Base-by-base conservation (phyloP, 2,797 vertebrate genomes). In the Anas capensis region DNA sequence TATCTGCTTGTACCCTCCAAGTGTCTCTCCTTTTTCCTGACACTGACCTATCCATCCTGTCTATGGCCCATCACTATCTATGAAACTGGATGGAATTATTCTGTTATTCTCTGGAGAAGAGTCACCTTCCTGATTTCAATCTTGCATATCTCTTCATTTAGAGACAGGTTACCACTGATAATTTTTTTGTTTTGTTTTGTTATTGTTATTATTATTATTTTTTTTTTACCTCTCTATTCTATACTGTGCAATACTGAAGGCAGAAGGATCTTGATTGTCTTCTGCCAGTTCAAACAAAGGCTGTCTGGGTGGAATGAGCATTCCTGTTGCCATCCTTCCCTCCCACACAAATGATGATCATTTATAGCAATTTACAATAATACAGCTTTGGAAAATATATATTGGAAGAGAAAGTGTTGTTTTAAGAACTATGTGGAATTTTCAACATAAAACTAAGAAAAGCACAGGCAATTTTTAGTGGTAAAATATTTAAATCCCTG, bases 371-470 rank as follows among this genome's bases (percentile, higher is more conserved):
- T 93, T 92, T 92, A 91, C 66, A 91, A 84, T 83, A 91, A 84
- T 48, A 90, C 51, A 83, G 36, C 91, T 90, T 95, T 92, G 95
- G 89, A 97, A 97, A 97, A 97, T 89, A 89, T 81, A 92, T 95
- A 40, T 56, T 96, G 95, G 92, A 96, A 38, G 10, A 24, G 31
- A 93, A 95, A 94, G 26, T 96, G 80, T 91, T 96, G 53, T 93
- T 97, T 94, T 96, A 96, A 95, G 95, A 92, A n/a, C 62, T 36
- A 81, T 34, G 76, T 6, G 8, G 87, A 93, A 88, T 86, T 91
- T 96, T 90, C 79, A 87, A 60, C 58, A 38, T 86, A 90, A 90
- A 94, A 29, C 84, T 96, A 76, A 92, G 87, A 94, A 92, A 93
- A 93, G 42, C 6, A 1, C 8, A 69, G 82, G 73, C 66, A 86